These are phyloP conservation scores for Epicauta chinensis DNA, from an alignment of 1,140 invertebrate species.

Conservation along the genomic window DNA sequence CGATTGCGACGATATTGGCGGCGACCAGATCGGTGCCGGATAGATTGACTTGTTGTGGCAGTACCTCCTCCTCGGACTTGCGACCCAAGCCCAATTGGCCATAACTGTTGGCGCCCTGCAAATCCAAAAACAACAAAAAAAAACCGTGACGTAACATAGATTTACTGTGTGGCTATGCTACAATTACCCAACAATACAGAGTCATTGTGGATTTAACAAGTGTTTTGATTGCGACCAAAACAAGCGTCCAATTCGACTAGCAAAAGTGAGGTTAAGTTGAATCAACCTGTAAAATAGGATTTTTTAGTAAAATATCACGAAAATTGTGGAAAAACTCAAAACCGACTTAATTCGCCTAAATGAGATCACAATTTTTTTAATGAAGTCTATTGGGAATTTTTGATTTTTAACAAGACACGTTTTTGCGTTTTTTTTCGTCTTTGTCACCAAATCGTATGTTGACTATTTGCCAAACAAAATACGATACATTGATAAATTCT, in stretches of 20 bases:
- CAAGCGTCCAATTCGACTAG: slow-evolving; percentile 22
- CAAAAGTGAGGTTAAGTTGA: slow-evolving; percentile 21
- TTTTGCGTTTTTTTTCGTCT: too few relatives aligned
- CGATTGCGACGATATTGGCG: slow-evolving; percentile 52
- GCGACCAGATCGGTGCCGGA: slow-evolving; percentile 41
- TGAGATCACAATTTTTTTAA: too few relatives aligned
- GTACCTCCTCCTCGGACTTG: slow-evolving; percentile 58
- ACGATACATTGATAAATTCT: too few relatives aligned
- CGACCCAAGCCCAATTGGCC: slow-evolving; percentile 68
- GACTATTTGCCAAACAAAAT: too few relatives aligned
- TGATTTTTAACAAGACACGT: too few relatives aligned
- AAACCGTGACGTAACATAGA: too few relatives aligned
- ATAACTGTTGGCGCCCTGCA: slow-evolving; percentile 77
- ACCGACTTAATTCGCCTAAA: too few relatives aligned
- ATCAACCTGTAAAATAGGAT: neutral
- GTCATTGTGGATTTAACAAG: slow-evolving; percentile 18
- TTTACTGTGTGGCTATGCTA: neutral
- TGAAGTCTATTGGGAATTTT: too few relatives aligned
- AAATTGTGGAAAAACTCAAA: too few relatives aligned
- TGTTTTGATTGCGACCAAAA: slow-evolving; percentile 7
- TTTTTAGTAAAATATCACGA: neutral
- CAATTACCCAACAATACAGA: slow-evolving; percentile 32
- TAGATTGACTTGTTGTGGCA: slow-evolving; percentile 49
- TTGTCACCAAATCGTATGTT: too few relatives aligned
- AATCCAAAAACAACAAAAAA: slow-evolving; percentile 15